phyloP scores from a whole-genome alignment of 2,888 invertebrate species.

The Drosophila nr. perissopoda region DNA sequence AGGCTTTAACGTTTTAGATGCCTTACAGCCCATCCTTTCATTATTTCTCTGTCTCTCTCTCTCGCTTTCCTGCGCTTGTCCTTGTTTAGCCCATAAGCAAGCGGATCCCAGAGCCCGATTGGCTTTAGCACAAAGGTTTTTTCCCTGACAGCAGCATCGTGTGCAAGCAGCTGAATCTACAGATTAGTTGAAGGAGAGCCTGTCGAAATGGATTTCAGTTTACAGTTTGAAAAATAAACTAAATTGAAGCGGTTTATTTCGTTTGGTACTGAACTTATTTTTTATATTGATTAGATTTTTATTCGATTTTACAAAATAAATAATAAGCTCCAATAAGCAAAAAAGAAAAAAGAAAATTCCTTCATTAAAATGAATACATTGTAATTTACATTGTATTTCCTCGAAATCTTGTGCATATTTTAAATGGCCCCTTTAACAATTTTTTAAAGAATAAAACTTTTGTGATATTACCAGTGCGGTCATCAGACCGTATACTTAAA shows the following conservation, averaged over 20 bases:
- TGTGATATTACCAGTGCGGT: neutral
- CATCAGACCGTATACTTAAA: slow-evolving; percentile 26
- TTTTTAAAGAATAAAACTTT: slow-evolving; percentile 2
- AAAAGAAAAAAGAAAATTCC: neutral
- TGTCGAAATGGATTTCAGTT: slow-evolving; percentile 22
- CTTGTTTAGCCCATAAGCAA: slow-evolving; percentile 12
- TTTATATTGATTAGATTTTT: neutral
- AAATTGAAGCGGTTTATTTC: neutral
- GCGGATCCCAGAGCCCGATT: slow-evolving; percentile 14
- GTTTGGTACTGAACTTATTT: neutral
- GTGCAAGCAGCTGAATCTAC: slow-evolving; percentile 28
- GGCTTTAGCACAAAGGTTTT: slow-evolving; percentile 9
- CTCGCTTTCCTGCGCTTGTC: neutral
- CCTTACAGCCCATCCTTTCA: slow-evolving; percentile 8
- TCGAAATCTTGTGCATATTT: neutral
- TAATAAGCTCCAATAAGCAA: neutral
- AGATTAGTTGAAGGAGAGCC: slow-evolving; percentile 30
- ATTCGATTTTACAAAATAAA: neutral
- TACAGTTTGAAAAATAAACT: neutral
- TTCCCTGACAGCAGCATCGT: neutral
- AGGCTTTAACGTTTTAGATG: slow-evolving; percentile 64
- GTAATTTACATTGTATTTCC: neutral
- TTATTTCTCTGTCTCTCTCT: neutral
- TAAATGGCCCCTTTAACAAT: neutral
- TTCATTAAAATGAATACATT: neutral